Percentiles rank a stretch among this genome's conserved stretches.
Evolutionary conservation across 2,888 invertebrate genomes (phyloP).

Genomic region (Ophion ventricosus): DNA sequence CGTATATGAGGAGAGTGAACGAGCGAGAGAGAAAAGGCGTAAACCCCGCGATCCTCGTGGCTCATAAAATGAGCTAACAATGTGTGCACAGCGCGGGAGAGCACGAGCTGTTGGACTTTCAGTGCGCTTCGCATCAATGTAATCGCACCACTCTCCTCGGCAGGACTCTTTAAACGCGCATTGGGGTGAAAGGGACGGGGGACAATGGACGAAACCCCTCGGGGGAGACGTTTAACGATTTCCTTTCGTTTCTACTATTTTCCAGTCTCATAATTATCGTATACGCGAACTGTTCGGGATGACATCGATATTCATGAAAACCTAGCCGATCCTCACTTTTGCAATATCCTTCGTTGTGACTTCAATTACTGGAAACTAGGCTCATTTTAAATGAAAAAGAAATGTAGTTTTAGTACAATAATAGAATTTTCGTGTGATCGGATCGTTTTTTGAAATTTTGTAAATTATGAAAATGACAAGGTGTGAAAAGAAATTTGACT

Average conservation of each 20-base stretch:
- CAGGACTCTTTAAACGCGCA: conserved; percentile 39
- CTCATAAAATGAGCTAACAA: conserved; percentile 74
- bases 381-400: too few species aligned
- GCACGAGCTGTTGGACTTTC: conserved; percentile 63
- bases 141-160: conserved; percentile 9
- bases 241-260: conserved; percentile 3
- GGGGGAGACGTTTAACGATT: conserved; percentile 33
- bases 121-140: conserved; percentile 43
- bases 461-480: too few species aligned
- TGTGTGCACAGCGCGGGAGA: conserved; percentile 69
- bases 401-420: too few species aligned
- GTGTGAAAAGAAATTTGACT: too few species aligned
- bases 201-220: conserved; percentile 29
- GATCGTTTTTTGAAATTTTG: too few species aligned
- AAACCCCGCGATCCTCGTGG: conserved; percentile 68
- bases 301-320: too few species aligned
- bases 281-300: too few species aligned
- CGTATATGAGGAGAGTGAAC: conserved; percentile 42
- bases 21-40: conserved; percentile 61
- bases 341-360: too few species aligned
- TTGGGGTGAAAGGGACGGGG: conserved; percentile 43
- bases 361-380: too few species aligned
- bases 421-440: too few species aligned
- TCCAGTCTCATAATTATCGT: not conserved
- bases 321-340: too few species aligned